These are phyloP conservation scores for Drosophila saltans DNA, from an alignment of 1,140 invertebrate genomes.

Conservation along the genomic window DNA sequence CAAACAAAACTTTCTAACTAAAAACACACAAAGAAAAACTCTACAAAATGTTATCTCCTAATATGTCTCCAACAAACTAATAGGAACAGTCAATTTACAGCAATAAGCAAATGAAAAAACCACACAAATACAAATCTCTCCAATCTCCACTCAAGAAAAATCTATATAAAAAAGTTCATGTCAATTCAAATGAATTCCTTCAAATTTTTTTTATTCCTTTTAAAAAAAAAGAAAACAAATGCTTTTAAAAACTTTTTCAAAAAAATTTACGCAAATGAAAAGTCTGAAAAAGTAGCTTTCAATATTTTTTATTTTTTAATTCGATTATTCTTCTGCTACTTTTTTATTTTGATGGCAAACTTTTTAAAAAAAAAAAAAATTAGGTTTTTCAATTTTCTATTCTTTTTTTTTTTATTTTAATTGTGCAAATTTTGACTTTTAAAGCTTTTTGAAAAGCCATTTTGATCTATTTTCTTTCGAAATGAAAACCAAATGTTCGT, in stretches of 20 bases:
- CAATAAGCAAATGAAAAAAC: background rate
- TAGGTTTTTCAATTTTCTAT: slow-evolving; percentile 40
- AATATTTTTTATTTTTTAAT: background rate
- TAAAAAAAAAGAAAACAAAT: background rate
- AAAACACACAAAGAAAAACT: slow-evolving; percentile 1
- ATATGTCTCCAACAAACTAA: slow-evolving; percentile 1
- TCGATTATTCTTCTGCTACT: background rate
- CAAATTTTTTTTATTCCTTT: background rate
- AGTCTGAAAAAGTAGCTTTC: background rate
- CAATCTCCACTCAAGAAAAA: background rate
- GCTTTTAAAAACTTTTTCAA: background rate
- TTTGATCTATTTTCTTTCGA: slow-evolving; percentile 59
- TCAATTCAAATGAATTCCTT: slow-evolving; percentile 1
- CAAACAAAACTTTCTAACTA: slow-evolving; percentile 3
- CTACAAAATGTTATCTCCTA: background rate
- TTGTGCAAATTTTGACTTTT: slow-evolving; percentile 60
- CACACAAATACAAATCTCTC: background rate
- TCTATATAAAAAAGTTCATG: background rate
- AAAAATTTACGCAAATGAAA: background rate
- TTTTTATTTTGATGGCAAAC: background rate
- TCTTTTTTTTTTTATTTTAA: slow-evolving; percentile 41
- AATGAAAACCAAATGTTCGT: slow-evolving; percentile 41
- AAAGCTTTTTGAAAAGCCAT: slow-evolving; percentile 79
- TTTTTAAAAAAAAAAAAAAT: background rate
- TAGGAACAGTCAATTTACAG: background rate